Conservation (phyloP, 2,113 vertebrate genomes). For the Merops nubicus region DNA sequence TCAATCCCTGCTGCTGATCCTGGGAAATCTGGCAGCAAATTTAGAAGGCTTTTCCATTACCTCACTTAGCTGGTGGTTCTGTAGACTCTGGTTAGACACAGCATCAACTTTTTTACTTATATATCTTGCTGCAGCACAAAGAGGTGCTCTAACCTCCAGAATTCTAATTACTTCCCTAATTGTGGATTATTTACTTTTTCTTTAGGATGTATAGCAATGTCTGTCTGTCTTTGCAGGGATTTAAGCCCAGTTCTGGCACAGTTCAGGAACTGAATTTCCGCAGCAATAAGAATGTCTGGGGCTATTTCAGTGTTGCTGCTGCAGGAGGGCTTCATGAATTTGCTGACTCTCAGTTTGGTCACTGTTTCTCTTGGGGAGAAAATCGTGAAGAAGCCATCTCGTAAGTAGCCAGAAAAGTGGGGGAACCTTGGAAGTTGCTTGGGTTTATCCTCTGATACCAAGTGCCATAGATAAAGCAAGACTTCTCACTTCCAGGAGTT, state of each 20-base stretch:
- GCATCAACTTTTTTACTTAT: not conserved
- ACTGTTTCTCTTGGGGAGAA: constrained; percentile 99
- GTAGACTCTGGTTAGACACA: not conserved
- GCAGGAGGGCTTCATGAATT: constrained; percentile 98
- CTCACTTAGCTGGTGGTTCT: not conserved
- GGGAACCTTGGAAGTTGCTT: not conserved
- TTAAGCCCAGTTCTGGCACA: constrained; percentile 97
- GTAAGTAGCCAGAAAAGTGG: constrained; percentile 77
- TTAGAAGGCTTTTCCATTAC: not conserved
- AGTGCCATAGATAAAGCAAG: not conserved
- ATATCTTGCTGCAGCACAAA: accelerated
- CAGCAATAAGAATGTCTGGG: constrained; percentile 99
- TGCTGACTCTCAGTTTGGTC: constrained; percentile 97
- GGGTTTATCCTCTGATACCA: not conserved
- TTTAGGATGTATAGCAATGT: not conserved
- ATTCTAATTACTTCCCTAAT: not conserved
- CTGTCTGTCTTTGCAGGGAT: constrained; percentile 82
- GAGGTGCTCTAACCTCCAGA: not conserved
- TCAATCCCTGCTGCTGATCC: not conserved
- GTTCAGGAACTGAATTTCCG: constrained; percentile 98
- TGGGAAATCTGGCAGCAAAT: not conserved
- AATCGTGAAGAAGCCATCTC: constrained; percentile 99
- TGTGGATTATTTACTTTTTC: not conserved
- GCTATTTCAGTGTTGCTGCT: constrained; percentile 98
- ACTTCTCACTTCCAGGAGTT: not conserved